A percentile compares a stretch with the other conserved stretches of the same genome.
phyloP scores from a whole-genome alignment of 2,113 vertebrate genomes.

The Haemorhous mexicanus region DNA sequence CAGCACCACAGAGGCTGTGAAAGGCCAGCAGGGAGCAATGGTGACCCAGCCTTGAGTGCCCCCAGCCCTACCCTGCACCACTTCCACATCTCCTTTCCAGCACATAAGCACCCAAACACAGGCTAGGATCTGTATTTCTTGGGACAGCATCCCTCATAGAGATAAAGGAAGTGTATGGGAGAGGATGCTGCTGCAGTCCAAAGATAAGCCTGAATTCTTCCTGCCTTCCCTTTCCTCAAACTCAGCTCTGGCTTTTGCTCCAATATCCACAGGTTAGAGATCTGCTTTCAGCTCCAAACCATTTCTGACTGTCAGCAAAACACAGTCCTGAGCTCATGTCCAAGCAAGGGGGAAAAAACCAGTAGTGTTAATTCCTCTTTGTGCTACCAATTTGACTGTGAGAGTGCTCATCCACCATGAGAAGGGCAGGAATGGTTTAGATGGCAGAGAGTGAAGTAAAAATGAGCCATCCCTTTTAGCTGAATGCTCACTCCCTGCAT shows the following conservation, averaged over 20 bases:
- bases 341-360: neutral
- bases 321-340: neutral
- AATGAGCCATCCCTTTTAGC: neutral
- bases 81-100: neutral
- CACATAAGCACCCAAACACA: neutral
- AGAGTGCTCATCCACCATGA: neutral
- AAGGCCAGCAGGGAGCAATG: neutral
- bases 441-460: rapidly evolving
- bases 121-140: neutral
- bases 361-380: neutral
- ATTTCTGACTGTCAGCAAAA: neutral
- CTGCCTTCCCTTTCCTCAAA: neutral
- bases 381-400: neutral
- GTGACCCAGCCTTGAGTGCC: neutral
- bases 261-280: neutral
- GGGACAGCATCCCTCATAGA: neutral
- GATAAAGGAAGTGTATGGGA: neutral
- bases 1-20: neutral
- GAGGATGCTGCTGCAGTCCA: neutral
- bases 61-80: rapidly evolving
- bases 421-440: neutral
- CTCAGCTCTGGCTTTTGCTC: neutral
- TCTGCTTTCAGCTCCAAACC: neutral
- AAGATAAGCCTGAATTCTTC: neutral
- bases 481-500: neutral